phyloP scores from a whole-genome alignment of 2,797 vertebrate genomes.

The Xyrichtys novacula region DNA sequence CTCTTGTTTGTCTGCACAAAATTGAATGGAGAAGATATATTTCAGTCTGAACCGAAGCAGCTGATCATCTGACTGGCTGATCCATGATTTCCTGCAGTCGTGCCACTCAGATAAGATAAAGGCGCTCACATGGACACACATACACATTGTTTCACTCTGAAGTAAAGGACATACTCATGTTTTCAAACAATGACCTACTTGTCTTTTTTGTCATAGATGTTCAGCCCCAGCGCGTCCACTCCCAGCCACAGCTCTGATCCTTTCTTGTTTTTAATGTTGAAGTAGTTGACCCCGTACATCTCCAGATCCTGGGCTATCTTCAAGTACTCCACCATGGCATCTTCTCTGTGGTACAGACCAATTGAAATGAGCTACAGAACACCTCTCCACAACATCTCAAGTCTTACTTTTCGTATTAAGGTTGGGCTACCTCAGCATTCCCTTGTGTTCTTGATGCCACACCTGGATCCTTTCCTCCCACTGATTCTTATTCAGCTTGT shows the following conservation, averaged over 20 bases:
- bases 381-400: constrained; percentile 4
- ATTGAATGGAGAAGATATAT: not conserved
- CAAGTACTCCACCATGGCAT: constrained; percentile 96
- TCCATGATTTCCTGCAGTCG: no score
- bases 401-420: not conserved
- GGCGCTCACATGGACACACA: not conserved
- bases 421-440: constrained; percentile 91
- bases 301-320: constrained; percentile 98
- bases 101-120: not conserved
- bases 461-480: constrained; percentile 98
- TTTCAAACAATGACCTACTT: constrained; percentile 80
- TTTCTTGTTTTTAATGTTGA: constrained; percentile 98
- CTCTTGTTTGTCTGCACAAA: not conserved
- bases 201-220: constrained; percentile 97
- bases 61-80: not conserved
- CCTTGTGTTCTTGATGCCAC: constrained; percentile 96
- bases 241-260: constrained; percentile 96
- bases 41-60: not conserved
- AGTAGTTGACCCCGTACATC: constrained; percentile 99
- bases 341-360: constrained; percentile 85
- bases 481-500: constrained; percentile 96
- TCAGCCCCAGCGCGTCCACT: constrained; percentile 95
- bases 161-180: not conserved
- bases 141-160: not conserved
- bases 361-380: constrained; percentile 18